Percentiles rank a stretch among this genome's conserved stretches.
These are phyloP conservation scores for Percopsis omiscomaycus DNA, from an alignment of 2,797 vertebrate species.

Conservation along the genomic window DNA sequence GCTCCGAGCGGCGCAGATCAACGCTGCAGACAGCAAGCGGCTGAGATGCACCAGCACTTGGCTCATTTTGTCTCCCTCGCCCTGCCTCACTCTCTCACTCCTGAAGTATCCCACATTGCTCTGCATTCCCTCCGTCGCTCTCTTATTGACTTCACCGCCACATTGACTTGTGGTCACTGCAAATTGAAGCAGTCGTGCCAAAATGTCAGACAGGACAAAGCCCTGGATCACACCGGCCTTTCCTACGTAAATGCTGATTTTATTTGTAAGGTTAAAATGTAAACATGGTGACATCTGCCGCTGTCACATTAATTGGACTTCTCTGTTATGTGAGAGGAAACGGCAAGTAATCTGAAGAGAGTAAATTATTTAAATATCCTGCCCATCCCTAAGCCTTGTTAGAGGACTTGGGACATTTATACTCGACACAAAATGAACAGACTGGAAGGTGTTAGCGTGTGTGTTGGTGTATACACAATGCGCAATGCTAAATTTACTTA, in stretches of 20 bases:
- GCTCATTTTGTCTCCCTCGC: constrained; percentile 44
- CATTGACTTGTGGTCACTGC: constrained; percentile 48
- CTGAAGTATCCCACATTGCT: constrained; percentile 37
- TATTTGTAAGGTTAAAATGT: constrained; percentile 24
- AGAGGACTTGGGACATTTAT: constrained; percentile 65
- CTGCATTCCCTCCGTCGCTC: constrained; percentile 47
- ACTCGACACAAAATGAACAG: constrained; percentile 69
- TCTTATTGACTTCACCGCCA: constrained; percentile 47
- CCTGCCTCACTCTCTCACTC: constrained; percentile 36
- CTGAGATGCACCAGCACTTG: constrained; percentile 62
- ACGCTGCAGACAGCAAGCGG: constrained; percentile 60
- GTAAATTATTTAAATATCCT: constrained; percentile 71
- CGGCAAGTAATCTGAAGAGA: constrained; percentile 64
- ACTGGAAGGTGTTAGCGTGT: constrained; percentile 37
- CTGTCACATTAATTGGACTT: constrained; percentile 27
- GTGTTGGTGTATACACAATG: constrained; percentile 19
- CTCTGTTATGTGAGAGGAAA: constrained; percentile 34
- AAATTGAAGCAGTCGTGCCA: constrained; percentile 40
- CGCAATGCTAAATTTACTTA: constrained; percentile 15
- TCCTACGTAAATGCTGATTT: constrained; percentile 38
- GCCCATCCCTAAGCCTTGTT: constrained; percentile 65
- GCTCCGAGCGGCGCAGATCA: constrained; percentile 67
- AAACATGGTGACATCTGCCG: constrained; percentile 30
- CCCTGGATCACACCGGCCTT: constrained; percentile 32
- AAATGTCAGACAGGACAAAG: constrained; percentile 52